These are phyloP conservation scores for Rhinoderma darwinii DNA, from an alignment of 2,113 vertebrate species.

Conservation along the genomic window DNA sequence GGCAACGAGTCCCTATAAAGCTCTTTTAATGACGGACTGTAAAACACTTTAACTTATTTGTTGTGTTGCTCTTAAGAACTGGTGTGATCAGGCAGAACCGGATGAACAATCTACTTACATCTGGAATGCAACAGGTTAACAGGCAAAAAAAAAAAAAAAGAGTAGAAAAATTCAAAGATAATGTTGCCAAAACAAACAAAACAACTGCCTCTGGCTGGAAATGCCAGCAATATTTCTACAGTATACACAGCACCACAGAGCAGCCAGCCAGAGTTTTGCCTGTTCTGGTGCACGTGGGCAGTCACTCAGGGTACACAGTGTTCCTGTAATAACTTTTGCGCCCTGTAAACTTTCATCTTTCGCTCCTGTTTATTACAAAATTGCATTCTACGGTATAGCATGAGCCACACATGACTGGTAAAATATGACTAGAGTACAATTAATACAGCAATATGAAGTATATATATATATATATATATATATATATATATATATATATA, in stretches of 20 bases:
- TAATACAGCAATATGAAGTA: too few species aligned
- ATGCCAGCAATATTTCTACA: constrained; percentile 53
- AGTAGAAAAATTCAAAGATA: constrained; percentile 16
- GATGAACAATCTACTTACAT: not conserved
- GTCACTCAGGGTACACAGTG: constrained; percentile 49
- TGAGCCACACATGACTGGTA: too few species aligned
- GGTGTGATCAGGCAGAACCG: not conserved
- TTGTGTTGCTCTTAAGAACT: not conserved
- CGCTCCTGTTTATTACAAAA: not conserved
- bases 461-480: too few species aligned
- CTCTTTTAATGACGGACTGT: not conserved
- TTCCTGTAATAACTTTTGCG: not conserved
- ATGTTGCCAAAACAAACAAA: constrained; percentile 60
- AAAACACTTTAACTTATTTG: not conserved
- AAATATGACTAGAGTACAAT: too few species aligned
- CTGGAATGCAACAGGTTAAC: constrained; percentile 37
- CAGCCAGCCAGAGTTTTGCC: constrained; percentile 32
- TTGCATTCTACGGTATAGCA: not conserved
- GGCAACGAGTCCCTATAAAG: not conserved
- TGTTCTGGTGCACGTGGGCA: constrained; percentile 31
- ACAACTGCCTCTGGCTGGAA: constrained; percentile 52
- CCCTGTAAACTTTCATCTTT: not conserved
- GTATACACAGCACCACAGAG: constrained; percentile 51
- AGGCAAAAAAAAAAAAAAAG: not conserved
- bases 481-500: too few species aligned